Base-by-base conservation (phyloP, 2,797 vertebrate species). In the Pipistrellus nathusii region DNA sequence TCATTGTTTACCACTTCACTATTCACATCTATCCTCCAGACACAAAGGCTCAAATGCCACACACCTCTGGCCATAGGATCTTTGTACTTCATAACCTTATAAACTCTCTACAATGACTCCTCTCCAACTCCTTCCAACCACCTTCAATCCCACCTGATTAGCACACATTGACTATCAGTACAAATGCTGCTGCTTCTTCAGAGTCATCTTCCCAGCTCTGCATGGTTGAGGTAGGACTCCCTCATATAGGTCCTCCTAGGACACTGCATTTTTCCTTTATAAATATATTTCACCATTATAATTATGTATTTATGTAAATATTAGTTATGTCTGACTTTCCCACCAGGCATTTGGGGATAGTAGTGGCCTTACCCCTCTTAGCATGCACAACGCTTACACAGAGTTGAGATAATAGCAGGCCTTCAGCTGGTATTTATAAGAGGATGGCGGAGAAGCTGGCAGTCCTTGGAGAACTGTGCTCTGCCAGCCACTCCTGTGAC, bases 271-370 rank as follows among this genome's bases (percentile, higher is more conserved):
- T 82, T 44, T 75, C 62, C 64, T 85, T 91, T 73, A 18, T 13
- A 48, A 89, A 1, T 38, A 25, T 62, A 68, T 53, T 38, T 35
- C 51, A 35, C 80, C 46, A 57, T 85, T 91, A 30, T 69, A 93
- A 88, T 90, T 68, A 73, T 35, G 44, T 51, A 1, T 71, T 87
- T 88, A 75, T 80, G 64, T 92, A 81, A 96, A 81, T 94, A 78
- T 86, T 94, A 89, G 68, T 25, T 81, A 18, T 8, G 84, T 84
- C 91, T 93, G 81, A 77, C 84, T 86, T 55, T 68, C 66, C 27
- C 62, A 32, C 72, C 27, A 41, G 94, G 55, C 62, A 2, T 77
- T 30, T 35, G n/a, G 25, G 27, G 55, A 64, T 25, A 86, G 64
- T 32, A 12, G 75, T 69, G n/a, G 57, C 46, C 68, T 80, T 27